Base-by-base conservation (phyloP, 2,888 invertebrate genomes). In the Biston stratarius region DNA sequence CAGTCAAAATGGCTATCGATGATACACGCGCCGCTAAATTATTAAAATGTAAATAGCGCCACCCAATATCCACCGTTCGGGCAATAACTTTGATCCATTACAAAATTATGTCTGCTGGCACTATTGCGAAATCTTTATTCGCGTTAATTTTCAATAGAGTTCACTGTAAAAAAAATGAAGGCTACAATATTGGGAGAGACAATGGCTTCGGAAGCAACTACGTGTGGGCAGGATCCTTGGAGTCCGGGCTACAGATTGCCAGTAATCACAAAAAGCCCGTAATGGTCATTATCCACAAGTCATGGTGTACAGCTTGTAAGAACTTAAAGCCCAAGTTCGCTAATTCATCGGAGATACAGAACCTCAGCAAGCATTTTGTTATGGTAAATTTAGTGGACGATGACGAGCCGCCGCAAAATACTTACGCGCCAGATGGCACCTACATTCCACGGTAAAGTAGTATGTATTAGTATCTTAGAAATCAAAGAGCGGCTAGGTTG, bases 361-460 rank as follows among this genome's bases (percentile, higher is more conserved):
- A 71, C 1, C 82, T 96, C 66, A 96, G 96, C 79, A 89, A 92
- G 76, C 89, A 95, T 60, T 96, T 96, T 80, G 92, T 96, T 5
- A 96, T 96, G 96, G 95, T 96, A 12, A 96, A 96, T 81, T 82
- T 95, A 56, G 80, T 94, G 76, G 96, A 96, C 79, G 95, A 95
- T 68, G 94, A 95, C 33, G 94, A 95, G 73, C 95, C 95, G 0
- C 84, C 87, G 5, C 92, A 88, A 55, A 83, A 80, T 36, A 81
- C 84, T 65, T 96, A 93, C 77, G 88, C 94, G 3, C 96, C 96
- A 0, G 96, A 96, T 77, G 96, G 96, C 6, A 94, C 90, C 15
- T 96, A 96, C 75, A 95, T 96, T 83, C 96, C 96, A 6, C 93
- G 94, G 94, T 94, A 82, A 74, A 51, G 40, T 44, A 49, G 14